Evolutionary conservation across 2,797 vertebrate species (phyloP).

Genomic region (Malacoraja senta): DNA sequence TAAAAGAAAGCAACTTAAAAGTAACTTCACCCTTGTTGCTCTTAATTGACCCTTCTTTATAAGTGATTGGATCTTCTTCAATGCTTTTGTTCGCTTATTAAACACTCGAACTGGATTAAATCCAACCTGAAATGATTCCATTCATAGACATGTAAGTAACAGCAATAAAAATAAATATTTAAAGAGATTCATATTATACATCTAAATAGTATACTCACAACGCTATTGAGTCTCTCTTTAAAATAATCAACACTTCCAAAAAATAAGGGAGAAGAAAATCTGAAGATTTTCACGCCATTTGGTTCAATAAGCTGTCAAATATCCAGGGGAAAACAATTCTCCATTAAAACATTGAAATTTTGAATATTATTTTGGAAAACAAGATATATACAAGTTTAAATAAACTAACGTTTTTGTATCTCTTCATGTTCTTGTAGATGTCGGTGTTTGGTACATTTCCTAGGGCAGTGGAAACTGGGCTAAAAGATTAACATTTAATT

Average conservation of each 20-base stretch:
- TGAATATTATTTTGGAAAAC: not conserved
- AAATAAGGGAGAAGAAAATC: conserved; percentile 73
- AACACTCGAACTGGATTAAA: conserved; percentile 74
- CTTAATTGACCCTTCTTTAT: conserved; percentile 69
- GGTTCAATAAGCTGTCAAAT: conserved; percentile 61
- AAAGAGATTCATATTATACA: not conserved
- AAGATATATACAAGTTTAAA: not conserved
- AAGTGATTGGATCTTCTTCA: conserved; percentile 69
- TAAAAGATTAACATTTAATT: conserved; percentile 47
- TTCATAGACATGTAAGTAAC: not conserved
- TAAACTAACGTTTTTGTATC: conserved; percentile 71
- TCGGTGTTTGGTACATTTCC: conserved; percentile 72
- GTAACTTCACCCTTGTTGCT: conserved; percentile 63
- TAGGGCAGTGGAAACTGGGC: conserved; percentile 67
- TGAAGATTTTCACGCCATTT: conserved; percentile 74
- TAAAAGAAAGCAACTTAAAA: not conserved
- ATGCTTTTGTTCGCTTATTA: conserved; percentile 73
- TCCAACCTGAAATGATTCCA: conserved; percentile 60
- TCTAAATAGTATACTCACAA: conserved; percentile 56
- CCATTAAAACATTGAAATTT: not conserved
- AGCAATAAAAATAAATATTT: not conserved
- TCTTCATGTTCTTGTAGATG: conserved; percentile 70
- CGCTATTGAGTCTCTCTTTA: conserved; percentile 67
- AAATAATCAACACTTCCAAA: conserved; percentile 76
- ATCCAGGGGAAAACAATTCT: not conserved